A percentile compares a stretch with the other conserved stretches of the same genome.
phyloP scores from a whole-genome alignment of 2,113 vertebrate genomes.

The Collichthys lucidus region DNA sequence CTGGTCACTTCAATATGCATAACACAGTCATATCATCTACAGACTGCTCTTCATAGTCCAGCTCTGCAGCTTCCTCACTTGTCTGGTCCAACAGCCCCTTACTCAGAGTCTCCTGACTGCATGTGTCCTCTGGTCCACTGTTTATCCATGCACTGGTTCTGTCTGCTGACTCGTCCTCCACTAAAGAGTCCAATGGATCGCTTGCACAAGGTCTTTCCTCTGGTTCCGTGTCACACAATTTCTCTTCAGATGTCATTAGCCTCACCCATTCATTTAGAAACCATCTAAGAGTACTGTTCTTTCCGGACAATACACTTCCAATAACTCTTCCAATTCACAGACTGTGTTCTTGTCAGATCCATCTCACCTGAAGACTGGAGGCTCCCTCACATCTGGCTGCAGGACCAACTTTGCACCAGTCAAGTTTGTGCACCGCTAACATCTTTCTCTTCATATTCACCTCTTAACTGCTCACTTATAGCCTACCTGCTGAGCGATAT shows the following conservation, averaged over 20 bases:
- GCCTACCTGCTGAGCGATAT: slow-evolving; percentile 7
- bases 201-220: not conserved
- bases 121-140: not conserved
- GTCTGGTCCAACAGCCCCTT: not conserved
- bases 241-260: not conserved
- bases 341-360: slow-evolving; percentile 11
- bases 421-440: not conserved
- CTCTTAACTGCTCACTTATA: not conserved
- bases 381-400: slow-evolving; percentile 29
- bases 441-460: no score
- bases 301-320: slow-evolving; percentile 24
- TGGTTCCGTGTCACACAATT: not conserved
- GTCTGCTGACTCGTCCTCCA: not conserved
- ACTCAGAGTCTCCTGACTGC: not conserved
- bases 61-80: not conserved
- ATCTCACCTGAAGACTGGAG: slow-evolving; percentile 32
- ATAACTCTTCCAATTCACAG: slow-evolving; percentile 24
- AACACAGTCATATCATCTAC: not conserved
- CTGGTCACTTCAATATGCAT: no score
- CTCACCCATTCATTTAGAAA: slow-evolving; percentile 42
- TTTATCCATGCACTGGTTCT: not conserved
- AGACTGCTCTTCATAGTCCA: not conserved
- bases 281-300: not conserved
- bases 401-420: slow-evolving; percentile 26
- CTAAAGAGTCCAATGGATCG: not conserved